phyloP scores from a whole-genome alignment of 2,888 invertebrate species.

The Chloromyia formosa region DNA sequence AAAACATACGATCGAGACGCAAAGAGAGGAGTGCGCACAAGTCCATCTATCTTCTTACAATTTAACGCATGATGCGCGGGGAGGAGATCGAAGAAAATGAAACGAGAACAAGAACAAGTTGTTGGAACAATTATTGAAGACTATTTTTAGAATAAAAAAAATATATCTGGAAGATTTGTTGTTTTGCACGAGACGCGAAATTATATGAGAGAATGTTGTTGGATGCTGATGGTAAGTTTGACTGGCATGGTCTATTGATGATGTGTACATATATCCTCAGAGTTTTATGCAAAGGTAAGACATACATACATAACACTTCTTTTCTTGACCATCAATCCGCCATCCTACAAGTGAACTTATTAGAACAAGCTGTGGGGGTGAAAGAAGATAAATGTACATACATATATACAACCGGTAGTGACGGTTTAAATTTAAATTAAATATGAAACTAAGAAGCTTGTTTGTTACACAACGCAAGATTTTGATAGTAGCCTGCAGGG shows the following conservation, averaged over 20 bases:
- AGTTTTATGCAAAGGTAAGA: not conserved
- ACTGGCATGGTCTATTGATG: too few relatives aligned
- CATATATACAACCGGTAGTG: too few relatives aligned
- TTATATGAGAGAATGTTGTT: conserved; percentile 2
- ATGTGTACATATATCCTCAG: not conserved
- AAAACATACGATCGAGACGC: too few relatives aligned
- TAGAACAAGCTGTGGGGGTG: conserved; percentile 17
- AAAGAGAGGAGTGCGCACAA: too few relatives aligned
- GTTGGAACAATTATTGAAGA: conserved; percentile 36
- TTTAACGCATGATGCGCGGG: not conserved
- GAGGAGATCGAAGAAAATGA: conserved; percentile 19
- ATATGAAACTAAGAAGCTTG: too few relatives aligned
- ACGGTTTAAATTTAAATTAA: too few relatives aligned
- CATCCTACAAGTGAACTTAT: not conserved
- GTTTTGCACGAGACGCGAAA: conserved; percentile 33
- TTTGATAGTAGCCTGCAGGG: too few relatives aligned
- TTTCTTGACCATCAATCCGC: too few relatives aligned
- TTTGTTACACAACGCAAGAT: too few relatives aligned
- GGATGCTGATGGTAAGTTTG: not conserved
- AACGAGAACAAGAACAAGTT: conserved; percentile 36
- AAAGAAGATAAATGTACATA: not conserved
- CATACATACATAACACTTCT: not conserved
- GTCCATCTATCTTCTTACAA: not conserved
- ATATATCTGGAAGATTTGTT: conserved; percentile 39
- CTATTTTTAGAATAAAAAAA: conserved; percentile 39